Evolutionary conservation across 2,797 vertebrate species (phyloP).

Genomic region (Dipus sagitta): DNA sequence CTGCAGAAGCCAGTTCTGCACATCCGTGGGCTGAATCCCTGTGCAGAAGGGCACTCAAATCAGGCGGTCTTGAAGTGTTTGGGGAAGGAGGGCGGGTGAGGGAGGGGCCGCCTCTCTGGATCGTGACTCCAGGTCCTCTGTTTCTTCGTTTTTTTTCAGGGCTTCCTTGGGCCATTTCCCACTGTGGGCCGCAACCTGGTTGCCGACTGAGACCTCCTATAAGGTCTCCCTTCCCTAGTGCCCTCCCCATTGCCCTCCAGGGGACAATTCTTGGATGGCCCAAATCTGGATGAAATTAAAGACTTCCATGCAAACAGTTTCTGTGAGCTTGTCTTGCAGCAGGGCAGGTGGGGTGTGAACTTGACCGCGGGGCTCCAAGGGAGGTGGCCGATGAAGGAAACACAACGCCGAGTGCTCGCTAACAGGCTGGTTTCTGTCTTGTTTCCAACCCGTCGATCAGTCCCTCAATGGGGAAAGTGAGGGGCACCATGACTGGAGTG

Average conservation of each 20-base stretch:
- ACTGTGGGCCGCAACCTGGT: conserved; percentile 87
- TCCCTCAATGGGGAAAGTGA: not conserved
- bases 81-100: not conserved
- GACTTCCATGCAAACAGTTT: not conserved
- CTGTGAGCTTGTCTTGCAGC: conserved; percentile 53
- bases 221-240: not conserved
- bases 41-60: not conserved
- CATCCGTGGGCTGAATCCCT: conserved; percentile 10
- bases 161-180: conserved; percentile 92
- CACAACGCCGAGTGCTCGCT: not conserved
- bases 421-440: not conserved
- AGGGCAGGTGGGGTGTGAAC: not conserved
- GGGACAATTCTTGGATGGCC: not conserved
- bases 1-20: not conserved
- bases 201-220: conserved; percentile 85
- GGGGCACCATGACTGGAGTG: not conserved
- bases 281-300: conserved; percentile 59
- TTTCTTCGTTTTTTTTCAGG: conserved; percentile 85
- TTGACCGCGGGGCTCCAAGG: not conserved
- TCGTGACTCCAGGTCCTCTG: not conserved
- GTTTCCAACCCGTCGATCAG: not conserved
- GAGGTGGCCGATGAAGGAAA: not conserved
- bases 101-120: not conserved
- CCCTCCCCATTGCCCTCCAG: not conserved
- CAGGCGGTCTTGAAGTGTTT: not conserved